Evolutionary conservation across 2,888 invertebrate genomes (phyloP).

Genomic region (Tiphia femorata): DNA sequence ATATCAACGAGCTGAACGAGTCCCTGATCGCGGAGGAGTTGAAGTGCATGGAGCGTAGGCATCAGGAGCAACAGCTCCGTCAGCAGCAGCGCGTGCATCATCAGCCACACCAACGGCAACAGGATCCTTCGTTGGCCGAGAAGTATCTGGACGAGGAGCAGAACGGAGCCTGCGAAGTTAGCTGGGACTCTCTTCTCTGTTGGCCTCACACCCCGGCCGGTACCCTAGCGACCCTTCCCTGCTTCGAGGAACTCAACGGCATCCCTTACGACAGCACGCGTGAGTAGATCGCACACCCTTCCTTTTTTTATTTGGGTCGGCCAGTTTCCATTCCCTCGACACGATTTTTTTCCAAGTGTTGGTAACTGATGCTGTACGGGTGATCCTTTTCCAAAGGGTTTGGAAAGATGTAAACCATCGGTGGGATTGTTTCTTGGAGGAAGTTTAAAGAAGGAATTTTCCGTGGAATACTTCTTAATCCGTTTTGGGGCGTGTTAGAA

Average conservation of each 20-base stretch:
- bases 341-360: too few relatives aligned
- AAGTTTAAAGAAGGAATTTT: too few relatives aligned
- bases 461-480: too few relatives aligned
- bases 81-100: slow-evolving; percentile 5
- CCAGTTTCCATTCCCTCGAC: too few relatives aligned
- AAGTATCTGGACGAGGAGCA: too few relatives aligned
- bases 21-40: slow-evolving; percentile 43
- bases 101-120: neutral
- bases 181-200: slow-evolving; percentile 84
- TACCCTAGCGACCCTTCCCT: slow-evolving; percentile 78
- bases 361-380: too few relatives aligned
- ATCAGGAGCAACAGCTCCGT: slow-evolving; percentile 20
- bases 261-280: slow-evolving; percentile 85
- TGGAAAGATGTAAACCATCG: too few relatives aligned
- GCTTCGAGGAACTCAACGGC: slow-evolving; percentile 84
- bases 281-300: slow-evolving; percentile 73
- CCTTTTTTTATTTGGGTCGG: neutral
- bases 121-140: neutral
- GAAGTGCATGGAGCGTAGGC: slow-evolving; percentile 39
- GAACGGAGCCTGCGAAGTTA: slow-evolving; percentile 73
- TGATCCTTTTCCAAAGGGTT: too few relatives aligned
- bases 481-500: too few relatives aligned
- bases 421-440: too few relatives aligned
- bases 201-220: slow-evolving; percentile 86
- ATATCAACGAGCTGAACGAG: slow-evolving; percentile 53